phyloP scores from a whole-genome alignment of 2,797 vertebrate genomes.

The Rhynchotus rufescens region DNA sequence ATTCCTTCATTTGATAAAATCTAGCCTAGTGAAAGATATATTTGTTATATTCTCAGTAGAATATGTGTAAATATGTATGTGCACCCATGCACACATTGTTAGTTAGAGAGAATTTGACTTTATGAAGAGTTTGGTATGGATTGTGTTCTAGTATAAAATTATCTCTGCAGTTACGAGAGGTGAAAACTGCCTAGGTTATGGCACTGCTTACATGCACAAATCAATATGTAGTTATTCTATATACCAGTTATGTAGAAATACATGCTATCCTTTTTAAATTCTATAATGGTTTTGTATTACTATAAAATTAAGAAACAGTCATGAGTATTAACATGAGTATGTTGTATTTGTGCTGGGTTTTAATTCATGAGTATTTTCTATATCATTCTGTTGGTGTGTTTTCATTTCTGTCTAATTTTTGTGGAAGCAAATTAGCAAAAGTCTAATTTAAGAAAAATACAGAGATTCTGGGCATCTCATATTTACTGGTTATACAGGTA shows the following conservation, averaged over 20 bases:
- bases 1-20: slow-evolving; percentile 46
- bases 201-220: slow-evolving; percentile 43
- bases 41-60: slow-evolving; percentile 34
- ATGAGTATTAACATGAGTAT: slow-evolving; percentile 24
- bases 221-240: slow-evolving; percentile 46
- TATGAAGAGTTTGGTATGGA: slow-evolving; percentile 39
- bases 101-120: slow-evolving; percentile 24
- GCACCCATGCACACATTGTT: neutral
- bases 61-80: slow-evolving; percentile 12
- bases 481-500: neutral
- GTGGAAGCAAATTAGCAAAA: neutral
- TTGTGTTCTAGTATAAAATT: slow-evolving; percentile 54
- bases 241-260: slow-evolving; percentile 48
- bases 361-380: slow-evolving; percentile 55
- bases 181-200: slow-evolving; percentile 46
- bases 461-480: neutral
- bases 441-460: neutral
- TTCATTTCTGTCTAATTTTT: neutral
- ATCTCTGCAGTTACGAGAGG: slow-evolving; percentile 23
- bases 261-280: neutral
- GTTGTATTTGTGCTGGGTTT: slow-evolving; percentile 40
- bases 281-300: slow-evolving; percentile 55
- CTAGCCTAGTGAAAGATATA: neutral
- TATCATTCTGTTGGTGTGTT: slow-evolving; percentile 29
- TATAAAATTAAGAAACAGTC: slow-evolving; percentile 67